Evolutionary conservation across 2,113 vertebrate genomes (phyloP).

Genomic region (Carettochelys insculpta): DNA sequence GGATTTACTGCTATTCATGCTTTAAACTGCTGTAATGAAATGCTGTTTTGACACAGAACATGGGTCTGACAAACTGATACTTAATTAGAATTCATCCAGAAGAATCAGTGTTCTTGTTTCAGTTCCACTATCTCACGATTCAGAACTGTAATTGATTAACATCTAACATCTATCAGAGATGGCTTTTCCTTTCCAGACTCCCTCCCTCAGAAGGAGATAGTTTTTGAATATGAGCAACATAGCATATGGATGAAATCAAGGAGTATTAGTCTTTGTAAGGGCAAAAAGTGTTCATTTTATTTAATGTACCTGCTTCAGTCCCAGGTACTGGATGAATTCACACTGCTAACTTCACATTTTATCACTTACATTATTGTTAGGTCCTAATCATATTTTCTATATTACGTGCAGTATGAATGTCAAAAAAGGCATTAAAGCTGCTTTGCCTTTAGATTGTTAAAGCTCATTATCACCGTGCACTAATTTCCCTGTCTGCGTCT

Average conservation of each 20-base stretch:
- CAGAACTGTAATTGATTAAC: neutral
- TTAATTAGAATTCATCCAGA: neutral
- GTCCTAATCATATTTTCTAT: neutral
- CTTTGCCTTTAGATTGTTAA: neutral
- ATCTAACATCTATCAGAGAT: neutral
- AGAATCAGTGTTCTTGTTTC: neutral
- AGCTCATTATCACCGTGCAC: neutral
- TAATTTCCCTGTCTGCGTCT: neutral
- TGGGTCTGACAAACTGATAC: neutral
- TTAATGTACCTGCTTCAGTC: neutral
- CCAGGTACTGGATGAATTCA: neutral
- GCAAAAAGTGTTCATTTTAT: neutral
- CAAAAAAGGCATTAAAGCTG: neutral
- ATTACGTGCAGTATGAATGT: neutral
- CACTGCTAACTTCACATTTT: neutral
- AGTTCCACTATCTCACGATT: neutral
- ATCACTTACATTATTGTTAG: neutral
- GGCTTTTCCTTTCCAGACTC: neutral
- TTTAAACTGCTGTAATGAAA: constrained; percentile 13
- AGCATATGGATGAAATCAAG: neutral
- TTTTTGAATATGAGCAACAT: neutral
- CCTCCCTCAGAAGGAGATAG: neutral
- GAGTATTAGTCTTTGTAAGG: neutral
- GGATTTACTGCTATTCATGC: neutral
- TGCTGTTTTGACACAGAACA: neutral